These are phyloP conservation scores for Strix aluco DNA, from an alignment of 2,113 vertebrate genomes.

Conservation along the genomic window DNA sequence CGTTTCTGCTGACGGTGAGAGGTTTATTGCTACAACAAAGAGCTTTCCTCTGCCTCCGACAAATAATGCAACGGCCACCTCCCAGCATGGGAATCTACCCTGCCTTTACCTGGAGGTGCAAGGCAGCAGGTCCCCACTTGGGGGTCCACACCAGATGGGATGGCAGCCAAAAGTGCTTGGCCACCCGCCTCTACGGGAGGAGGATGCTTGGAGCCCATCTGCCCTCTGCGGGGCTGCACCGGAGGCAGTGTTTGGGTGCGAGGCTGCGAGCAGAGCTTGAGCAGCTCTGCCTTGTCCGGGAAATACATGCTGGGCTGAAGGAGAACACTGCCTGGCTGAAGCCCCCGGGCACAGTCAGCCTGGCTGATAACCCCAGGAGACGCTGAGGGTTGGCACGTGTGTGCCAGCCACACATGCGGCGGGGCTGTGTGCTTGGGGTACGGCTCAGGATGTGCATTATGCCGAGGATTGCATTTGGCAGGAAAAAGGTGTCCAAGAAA, in stretches of 20 bases:
- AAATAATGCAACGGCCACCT: background rate
- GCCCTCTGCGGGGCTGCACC: accelerated
- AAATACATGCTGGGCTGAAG: accelerated
- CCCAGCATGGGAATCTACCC: background rate
- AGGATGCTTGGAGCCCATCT: background rate
- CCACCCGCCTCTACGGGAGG: background rate
- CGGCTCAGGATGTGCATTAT: background rate
- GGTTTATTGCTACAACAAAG: background rate
- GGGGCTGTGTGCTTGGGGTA: background rate
- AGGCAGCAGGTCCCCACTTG: background rate
- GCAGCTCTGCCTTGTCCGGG: background rate
- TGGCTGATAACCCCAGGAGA: background rate
- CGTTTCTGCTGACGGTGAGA: background rate
- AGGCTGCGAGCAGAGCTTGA: background rate
- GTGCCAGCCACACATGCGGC: accelerated
- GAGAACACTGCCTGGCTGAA: accelerated
- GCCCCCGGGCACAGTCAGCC: background rate
- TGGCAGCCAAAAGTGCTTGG: background rate
- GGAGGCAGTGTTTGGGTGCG: background rate
- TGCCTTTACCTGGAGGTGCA: background rate
- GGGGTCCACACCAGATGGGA: background rate
- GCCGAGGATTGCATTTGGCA: background rate
- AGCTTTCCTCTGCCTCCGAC: background rate
- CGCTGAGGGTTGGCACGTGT: background rate
- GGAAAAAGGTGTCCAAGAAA: slow-evolving; percentile 13